Evolutionary conservation across 2,113 vertebrate genomes (phyloP).

Genomic region (Chionis minor): DNA sequence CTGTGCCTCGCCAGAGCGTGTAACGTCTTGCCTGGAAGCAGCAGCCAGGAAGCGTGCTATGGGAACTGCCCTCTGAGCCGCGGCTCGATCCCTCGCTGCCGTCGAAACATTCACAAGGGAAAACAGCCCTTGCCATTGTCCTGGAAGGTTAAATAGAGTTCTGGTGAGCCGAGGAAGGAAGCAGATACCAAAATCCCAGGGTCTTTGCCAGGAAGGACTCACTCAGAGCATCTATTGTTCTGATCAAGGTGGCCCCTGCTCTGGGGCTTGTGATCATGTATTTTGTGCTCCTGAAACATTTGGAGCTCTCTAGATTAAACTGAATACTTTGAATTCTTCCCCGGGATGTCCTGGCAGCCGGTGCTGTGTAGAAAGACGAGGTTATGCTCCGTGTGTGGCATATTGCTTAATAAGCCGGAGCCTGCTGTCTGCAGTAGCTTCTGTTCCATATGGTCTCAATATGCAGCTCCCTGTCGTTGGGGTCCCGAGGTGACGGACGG

Average conservation of each 20-base stretch:
- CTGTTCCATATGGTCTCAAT: neutral
- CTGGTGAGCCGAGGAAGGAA: slow-evolving; percentile 5
- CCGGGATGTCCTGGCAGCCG: neutral
- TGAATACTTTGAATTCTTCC: neutral
- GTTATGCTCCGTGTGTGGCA: neutral
- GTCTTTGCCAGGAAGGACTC: slow-evolving; percentile 27
- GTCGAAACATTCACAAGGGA: neutral
- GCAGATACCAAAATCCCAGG: slow-evolving; percentile 5
- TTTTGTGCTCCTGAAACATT: neutral
- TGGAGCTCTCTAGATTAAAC: neutral
- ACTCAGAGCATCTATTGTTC: neutral
- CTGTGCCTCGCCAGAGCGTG: neutral
- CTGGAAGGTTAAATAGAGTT: neutral
- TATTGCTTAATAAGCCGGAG: neutral
- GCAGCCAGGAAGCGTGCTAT: neutral
- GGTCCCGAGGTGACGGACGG: neutral
- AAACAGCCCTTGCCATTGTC: neutral
- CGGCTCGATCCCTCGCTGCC: neutral
- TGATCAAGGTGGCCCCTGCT: neutral
- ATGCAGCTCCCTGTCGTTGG: neutral
- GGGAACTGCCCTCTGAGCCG: neutral
- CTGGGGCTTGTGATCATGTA: neutral
- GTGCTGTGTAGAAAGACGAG: neutral
- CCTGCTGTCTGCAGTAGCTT: neutral
- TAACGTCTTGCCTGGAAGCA: neutral